A percentile compares a stretch with the other conserved stretches of the same genome.
phyloP scores from a whole-genome alignment of 2,113 vertebrate genomes.

The Jacana jacana region DNA sequence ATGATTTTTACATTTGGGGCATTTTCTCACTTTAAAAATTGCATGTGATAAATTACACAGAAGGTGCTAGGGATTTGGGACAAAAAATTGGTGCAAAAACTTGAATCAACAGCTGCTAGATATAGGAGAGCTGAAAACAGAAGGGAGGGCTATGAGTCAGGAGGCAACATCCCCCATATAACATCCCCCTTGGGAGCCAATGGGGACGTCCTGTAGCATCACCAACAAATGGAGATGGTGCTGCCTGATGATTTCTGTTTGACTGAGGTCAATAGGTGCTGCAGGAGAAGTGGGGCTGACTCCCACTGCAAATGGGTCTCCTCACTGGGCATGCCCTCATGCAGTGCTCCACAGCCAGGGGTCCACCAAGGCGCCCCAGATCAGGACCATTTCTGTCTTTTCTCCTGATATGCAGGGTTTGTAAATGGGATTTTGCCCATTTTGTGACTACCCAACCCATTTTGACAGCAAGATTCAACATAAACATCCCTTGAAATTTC shows the following conservation, averaged over 20 bases:
- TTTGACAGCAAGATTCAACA: background rate
- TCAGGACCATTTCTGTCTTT: background rate
- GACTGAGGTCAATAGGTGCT: background rate
- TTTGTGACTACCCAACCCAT: background rate
- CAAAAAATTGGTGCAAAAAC: background rate
- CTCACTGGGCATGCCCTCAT: background rate
- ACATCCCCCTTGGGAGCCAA: background rate
- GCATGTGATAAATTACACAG: background rate
- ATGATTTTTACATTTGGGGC: background rate
- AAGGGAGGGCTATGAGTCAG: background rate
- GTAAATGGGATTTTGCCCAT: background rate
- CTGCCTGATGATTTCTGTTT: background rate
- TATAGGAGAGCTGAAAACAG: background rate
- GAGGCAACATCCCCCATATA: background rate
- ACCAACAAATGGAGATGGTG: background rate
- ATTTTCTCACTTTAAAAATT: background rate
- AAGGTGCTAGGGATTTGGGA: background rate
- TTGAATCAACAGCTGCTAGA: background rate
- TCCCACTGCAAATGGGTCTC: background rate
- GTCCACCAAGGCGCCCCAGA: rapidly evolving
- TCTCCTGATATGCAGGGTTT: background rate
- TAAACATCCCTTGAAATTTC: background rate
- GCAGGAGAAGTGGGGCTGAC: background rate
- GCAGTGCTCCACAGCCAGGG: background rate
- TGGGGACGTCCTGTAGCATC: background rate